Evolutionary conservation across 2,888 invertebrate species (phyloP).

Genomic region (Calephelis perditalis): DNA sequence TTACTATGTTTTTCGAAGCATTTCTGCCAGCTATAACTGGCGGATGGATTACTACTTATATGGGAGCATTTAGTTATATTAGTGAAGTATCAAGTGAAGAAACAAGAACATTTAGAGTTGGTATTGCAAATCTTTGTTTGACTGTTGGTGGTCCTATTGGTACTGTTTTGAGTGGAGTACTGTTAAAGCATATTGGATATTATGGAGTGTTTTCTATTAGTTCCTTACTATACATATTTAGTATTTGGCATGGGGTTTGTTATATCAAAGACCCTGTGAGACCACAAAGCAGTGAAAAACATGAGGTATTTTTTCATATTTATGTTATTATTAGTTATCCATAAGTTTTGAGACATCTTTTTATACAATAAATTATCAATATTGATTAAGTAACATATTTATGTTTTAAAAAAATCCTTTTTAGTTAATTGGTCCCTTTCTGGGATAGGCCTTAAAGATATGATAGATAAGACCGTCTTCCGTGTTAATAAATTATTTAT

Average conservation of each 20-base stretch:
- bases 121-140: slow-evolving; percentile 68
- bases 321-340: too few species aligned
- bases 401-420: too few species aligned
- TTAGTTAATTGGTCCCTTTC: too few species aligned
- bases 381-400: too few species aligned
- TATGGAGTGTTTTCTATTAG: slow-evolving; percentile 71
- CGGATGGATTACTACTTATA: slow-evolving; percentile 74
- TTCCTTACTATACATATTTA: slow-evolving; percentile 55
- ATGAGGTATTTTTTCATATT: slow-evolving; percentile 34
- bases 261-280: slow-evolving; percentile 57
- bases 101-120: slow-evolving; percentile 78
- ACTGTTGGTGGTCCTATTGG: slow-evolving; percentile 63
- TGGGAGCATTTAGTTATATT: slow-evolving; percentile 79
- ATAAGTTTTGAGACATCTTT: too few species aligned
- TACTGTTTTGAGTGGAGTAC: slow-evolving; percentile 58
- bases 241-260: slow-evolving; percentile 61
- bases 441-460: too few species aligned
- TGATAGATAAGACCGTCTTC: too few species aligned
- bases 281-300: slow-evolving; percentile 34
- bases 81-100: slow-evolving; percentile 76
- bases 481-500: too few species aligned
- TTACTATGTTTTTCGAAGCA: slow-evolving; percentile 70
- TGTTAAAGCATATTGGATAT: slow-evolving; percentile 63
- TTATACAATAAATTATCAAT: too few species aligned
- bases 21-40: slow-evolving; percentile 74